These are phyloP conservation scores for Coremacera marginata DNA, from an alignment of 2,888 invertebrate genomes.

Conservation along the genomic window DNA sequence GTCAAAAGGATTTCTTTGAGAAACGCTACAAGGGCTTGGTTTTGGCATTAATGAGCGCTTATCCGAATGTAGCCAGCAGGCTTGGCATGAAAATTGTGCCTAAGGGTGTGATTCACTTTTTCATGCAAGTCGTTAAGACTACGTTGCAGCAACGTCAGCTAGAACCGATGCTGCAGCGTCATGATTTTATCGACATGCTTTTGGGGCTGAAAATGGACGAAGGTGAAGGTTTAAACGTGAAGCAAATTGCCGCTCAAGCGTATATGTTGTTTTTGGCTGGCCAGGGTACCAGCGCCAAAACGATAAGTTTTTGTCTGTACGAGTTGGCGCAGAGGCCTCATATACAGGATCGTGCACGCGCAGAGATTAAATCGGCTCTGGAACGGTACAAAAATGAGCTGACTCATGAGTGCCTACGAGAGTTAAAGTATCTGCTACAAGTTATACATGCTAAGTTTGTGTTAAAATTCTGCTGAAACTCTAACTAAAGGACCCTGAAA, in stretches of 20 bases:
- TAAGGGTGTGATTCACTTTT: conserved; percentile 58
- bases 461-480: background rate
- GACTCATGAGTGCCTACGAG: conserved; percentile 57
- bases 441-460: conserved; percentile 55
- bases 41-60: conserved; percentile 52
- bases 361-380: conserved; percentile 55
- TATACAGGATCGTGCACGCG: conserved; percentile 54
- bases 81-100: conserved; percentile 52
- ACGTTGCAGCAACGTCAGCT: conserved; percentile 66
- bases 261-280: conserved; percentile 73
- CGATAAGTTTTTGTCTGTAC: conserved; percentile 68
- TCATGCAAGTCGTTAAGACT: conserved; percentile 61
- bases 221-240: conserved; percentile 64
- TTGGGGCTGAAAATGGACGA: conserved; percentile 66
- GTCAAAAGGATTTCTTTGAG: conserved; percentile 53
- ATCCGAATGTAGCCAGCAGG: conserved; percentile 51
- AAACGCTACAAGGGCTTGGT: conserved; percentile 52
- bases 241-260: conserved; percentile 72
- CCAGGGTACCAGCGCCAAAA: conserved; percentile 71
- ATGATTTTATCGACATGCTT: conserved; percentile 72
- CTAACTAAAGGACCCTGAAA: background rate
- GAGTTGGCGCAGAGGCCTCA: conserved; percentile 57
- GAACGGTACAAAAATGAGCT: conserved; percentile 51
- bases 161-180: conserved; percentile 62
- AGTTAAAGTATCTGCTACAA: conserved; percentile 57